These are phyloP conservation scores for Blastobasis lacticolella DNA, from an alignment of 2,888 invertebrate species.

Conservation along the genomic window DNA sequence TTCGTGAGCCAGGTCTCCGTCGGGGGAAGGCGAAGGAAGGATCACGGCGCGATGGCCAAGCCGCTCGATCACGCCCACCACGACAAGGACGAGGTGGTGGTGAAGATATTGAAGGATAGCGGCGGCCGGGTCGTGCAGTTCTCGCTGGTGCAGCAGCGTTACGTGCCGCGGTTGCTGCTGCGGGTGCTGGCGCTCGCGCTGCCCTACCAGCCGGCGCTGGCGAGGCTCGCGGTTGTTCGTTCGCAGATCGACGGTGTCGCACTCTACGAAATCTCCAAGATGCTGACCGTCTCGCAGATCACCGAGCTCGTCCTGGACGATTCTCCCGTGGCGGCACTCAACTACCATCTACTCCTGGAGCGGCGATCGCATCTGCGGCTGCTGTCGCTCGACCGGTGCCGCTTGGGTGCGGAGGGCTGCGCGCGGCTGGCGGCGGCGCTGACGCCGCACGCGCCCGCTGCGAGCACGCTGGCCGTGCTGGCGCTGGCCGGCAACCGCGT, in stretches of 20 bases:
- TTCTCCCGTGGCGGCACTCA: neutral
- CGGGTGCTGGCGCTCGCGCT: constrained; percentile 21
- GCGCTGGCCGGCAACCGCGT: neutral
- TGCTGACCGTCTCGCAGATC: neutral
- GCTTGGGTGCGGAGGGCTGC: neutral
- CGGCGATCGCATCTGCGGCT: neutral
- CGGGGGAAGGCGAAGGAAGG: no score
- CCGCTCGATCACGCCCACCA: neutral
- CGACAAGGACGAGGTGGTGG: constrained; percentile 1
- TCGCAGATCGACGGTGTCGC: neutral
- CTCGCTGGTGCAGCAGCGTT: constrained; percentile 7
- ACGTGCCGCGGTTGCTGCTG: constrained; percentile 21
- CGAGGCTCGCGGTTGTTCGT: neutral
- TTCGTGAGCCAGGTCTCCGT: no score
- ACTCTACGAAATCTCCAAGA: neutral
- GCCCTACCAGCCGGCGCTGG: constrained; percentile 18
- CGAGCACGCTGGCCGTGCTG: neutral
- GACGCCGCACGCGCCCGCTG: neutral
- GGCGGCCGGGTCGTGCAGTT: constrained; percentile 17
- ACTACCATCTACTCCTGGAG: neutral
- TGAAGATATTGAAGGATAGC: constrained; percentile 10
- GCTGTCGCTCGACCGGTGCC: neutral
- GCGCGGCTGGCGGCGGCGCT: neutral
- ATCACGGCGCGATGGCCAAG: no score
- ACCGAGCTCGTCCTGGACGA: neutral